Evolutionary conservation across 1,140 invertebrate species (phyloP).

Genomic region (Trichoplusia ni): DNA sequence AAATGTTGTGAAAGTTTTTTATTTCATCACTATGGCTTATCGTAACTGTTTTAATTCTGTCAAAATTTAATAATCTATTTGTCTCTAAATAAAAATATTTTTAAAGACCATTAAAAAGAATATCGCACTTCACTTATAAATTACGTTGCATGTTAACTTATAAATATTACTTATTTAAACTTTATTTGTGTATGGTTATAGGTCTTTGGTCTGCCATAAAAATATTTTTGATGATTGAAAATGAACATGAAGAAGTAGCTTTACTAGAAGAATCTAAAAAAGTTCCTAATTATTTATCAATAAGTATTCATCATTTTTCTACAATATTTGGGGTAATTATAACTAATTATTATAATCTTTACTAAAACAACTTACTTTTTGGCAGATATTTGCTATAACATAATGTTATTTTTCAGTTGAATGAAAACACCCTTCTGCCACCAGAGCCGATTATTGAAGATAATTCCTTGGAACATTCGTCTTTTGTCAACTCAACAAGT

Average conservation of each 20-base stretch:
- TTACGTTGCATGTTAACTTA: too few species aligned
- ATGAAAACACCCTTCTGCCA: conserved; percentile 53
- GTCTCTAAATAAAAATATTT: too few species aligned
- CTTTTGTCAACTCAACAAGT: conserved; percentile 61
- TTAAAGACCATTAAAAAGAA: too few species aligned
- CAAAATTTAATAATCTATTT: too few species aligned
- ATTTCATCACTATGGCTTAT: too few species aligned
- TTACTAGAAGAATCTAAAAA: conserved; percentile 84
- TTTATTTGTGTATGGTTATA: conserved; percentile 47
- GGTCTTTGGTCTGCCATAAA: conserved; percentile 70
- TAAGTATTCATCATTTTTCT: conserved; percentile 83
- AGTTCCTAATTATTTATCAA: conserved; percentile 84
- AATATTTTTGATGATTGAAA: conserved; percentile 81
- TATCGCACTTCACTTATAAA: too few species aligned
- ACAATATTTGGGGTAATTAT: conserved; percentile 84
- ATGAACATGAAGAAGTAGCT: conserved; percentile 81
- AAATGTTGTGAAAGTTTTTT: too few species aligned
- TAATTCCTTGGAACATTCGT: conserved; percentile 59
- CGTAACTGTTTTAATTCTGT: too few species aligned
- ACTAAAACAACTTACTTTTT: background rate
- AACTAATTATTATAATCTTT: background rate
- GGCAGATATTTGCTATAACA: background rate
- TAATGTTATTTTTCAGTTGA: conserved; percentile 61
- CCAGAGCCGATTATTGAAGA: conserved; percentile 58
- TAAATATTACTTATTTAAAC: too few species aligned